Percentiles rank a stretch among this genome's conserved stretches.
These are phyloP conservation scores for Rhinogobius similis DNA, from an alignment of 2,113 vertebrate genomes.

Conservation along the genomic window DNA sequence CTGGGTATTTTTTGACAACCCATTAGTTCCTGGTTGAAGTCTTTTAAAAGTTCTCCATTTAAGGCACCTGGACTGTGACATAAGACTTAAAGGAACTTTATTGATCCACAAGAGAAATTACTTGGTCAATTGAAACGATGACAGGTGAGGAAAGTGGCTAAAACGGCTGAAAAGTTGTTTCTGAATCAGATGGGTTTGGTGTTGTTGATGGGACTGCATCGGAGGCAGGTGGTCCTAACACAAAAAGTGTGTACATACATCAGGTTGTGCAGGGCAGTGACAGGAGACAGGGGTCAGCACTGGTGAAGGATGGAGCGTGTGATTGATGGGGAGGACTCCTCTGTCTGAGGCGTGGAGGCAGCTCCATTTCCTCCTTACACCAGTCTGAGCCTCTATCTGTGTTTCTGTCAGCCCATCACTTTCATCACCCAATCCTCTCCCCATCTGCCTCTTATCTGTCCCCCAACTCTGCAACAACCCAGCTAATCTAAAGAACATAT, in stretches of 20 bases:
- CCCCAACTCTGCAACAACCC: neutral
- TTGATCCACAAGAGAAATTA: neutral
- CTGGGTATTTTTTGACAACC: neutral
- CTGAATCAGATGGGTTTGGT: neutral
- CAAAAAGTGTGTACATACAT: neutral
- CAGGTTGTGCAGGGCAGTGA: neutral
- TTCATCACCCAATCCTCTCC: neutral
- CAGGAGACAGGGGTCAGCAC: neutral
- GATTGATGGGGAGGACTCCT: neutral
- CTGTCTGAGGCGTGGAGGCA: neutral
- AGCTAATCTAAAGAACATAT: constrained; percentile 1
- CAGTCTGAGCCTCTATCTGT: constrained; percentile 1
- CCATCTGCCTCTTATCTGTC: constrained; percentile 25
- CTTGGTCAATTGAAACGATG: neutral
- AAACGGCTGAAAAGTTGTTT: neutral
- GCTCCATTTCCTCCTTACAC: constrained; percentile 6
- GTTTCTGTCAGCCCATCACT: constrained; percentile 12
- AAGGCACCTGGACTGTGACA: neutral
- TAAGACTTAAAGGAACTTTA: neutral
- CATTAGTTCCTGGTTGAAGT: neutral
- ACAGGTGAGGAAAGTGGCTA: neutral
- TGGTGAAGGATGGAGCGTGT: neutral
- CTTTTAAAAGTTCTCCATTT: too few species aligned
- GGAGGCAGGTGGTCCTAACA: neutral
- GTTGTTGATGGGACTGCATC: neutral